phyloP scores from a whole-genome alignment of 2,797 vertebrate species.

The Sebastes nivosus region DNA sequence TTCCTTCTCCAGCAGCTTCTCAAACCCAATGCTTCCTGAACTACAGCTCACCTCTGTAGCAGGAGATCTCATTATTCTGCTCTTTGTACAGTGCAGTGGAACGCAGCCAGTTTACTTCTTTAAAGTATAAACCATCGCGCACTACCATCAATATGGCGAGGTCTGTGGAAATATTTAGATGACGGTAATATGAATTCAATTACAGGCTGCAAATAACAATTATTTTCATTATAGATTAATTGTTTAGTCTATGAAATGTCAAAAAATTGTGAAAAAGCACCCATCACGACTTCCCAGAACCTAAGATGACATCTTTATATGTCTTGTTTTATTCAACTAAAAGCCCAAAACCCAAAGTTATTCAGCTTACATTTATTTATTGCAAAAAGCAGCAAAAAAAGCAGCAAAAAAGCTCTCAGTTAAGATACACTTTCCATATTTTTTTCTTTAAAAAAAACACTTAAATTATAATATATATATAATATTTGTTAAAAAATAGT shows the following conservation, averaged over 20 bases:
- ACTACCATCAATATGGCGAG: constrained; percentile 9
- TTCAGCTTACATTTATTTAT: background rate
- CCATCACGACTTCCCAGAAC: background rate
- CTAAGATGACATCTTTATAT: background rate
- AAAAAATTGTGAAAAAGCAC: background rate
- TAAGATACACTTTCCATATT: background rate
- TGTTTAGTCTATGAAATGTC: background rate
- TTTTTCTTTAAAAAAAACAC: background rate
- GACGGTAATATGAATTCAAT: background rate
- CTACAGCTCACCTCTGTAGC: constrained; percentile 30
- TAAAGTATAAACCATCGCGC: constrained; percentile 14
- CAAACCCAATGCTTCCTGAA: constrained; percentile 29
- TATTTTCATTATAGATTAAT: background rate
- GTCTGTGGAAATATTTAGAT: constrained; percentile 1
- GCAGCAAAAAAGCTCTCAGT: background rate
- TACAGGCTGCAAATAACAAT: background rate
- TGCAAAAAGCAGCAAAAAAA: background rate
- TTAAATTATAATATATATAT: background rate
- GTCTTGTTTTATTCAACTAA: background rate
- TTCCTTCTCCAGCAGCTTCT: constrained; percentile 24
- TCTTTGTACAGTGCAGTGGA: constrained; percentile 24
- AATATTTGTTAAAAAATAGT: background rate
- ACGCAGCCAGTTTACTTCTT: constrained; percentile 7
- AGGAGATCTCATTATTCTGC: constrained; percentile 47
- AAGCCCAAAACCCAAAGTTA: background rate